phyloP scores from a whole-genome alignment of 2,797 vertebrate genomes.

The Cossypha polioptera region DNA sequence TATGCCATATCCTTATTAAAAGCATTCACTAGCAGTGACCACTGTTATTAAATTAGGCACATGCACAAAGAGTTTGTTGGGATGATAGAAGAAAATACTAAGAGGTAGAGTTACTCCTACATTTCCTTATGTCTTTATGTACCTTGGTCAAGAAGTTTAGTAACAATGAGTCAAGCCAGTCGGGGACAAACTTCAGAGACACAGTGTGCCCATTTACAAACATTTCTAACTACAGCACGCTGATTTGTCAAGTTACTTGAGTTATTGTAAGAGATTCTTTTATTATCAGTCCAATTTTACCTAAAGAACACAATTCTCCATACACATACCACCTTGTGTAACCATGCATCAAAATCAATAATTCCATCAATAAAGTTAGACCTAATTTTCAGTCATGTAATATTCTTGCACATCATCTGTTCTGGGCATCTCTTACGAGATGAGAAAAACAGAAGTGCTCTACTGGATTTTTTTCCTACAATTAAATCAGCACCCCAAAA shows the following conservation, averaged over 20 bases:
- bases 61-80: rapidly evolving
- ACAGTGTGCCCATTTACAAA: background rate
- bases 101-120: background rate
- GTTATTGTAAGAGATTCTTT: background rate
- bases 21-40: background rate
- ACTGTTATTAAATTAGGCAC: background rate
- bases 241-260: background rate
- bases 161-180: background rate
- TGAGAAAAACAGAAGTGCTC: conserved; percentile 21
- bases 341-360: background rate
- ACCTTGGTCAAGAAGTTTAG: background rate
- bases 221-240: background rate
- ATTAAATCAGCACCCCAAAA: conserved; percentile 58
- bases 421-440: conserved; percentile 9
- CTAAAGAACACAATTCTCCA: background rate
- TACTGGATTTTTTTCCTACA: background rate
- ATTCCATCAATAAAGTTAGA: conserved; percentile 3
- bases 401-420: conserved; percentile 28
- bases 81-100: background rate
- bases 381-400: conserved; percentile 23
- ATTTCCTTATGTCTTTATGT: background rate
- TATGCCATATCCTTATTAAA: background rate
- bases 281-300: background rate
- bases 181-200: background rate
- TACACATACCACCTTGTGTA: background rate